These are phyloP conservation scores for Morelia viridis DNA, from an alignment of 2,797 vertebrate species.

Conservation along the genomic window DNA sequence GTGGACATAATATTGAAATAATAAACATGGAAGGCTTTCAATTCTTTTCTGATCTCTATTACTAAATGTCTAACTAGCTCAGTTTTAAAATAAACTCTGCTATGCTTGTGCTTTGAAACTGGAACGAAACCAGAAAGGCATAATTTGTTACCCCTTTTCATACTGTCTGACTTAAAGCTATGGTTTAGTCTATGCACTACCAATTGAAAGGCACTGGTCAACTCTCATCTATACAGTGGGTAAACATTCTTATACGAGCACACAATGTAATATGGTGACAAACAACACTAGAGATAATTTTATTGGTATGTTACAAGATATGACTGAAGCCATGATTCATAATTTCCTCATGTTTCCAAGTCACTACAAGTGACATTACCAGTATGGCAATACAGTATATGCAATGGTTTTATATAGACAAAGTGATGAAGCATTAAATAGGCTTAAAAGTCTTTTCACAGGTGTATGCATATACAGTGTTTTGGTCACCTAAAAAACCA, in stretches of 20 bases:
- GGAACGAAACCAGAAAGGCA: constrained; percentile 72
- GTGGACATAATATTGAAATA: constrained; percentile 80
- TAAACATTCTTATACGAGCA: constrained; percentile 76
- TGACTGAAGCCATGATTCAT: constrained; percentile 75
- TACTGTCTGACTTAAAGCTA: constrained; percentile 68
- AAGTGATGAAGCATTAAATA: background rate
- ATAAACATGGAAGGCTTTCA: constrained; percentile 76
- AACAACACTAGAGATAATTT: constrained; percentile 81
- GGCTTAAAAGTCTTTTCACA: constrained; percentile 11
- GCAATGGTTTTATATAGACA: background rate
- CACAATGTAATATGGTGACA: constrained; percentile 58
- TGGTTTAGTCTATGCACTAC: constrained; percentile 77
- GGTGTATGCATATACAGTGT: background rate
- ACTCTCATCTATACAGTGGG: constrained; percentile 73
- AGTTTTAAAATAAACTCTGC: constrained; percentile 76
- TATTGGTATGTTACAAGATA: constrained; percentile 74
- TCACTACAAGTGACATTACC: constrained; percentile 56
- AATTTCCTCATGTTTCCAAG: constrained; percentile 72
- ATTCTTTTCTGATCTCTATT: constrained; percentile 76
- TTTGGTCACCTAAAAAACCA: background rate
- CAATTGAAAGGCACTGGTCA: constrained; percentile 61
- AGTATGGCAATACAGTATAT: background rate
- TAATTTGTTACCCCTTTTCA: constrained; percentile 77
- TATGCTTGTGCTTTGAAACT: constrained; percentile 77
- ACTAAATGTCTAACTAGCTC: constrained; percentile 73